Evolutionary conservation across 2,113 vertebrate species (phyloP).

Genomic region (Microcebus ravelobensis): DNA sequence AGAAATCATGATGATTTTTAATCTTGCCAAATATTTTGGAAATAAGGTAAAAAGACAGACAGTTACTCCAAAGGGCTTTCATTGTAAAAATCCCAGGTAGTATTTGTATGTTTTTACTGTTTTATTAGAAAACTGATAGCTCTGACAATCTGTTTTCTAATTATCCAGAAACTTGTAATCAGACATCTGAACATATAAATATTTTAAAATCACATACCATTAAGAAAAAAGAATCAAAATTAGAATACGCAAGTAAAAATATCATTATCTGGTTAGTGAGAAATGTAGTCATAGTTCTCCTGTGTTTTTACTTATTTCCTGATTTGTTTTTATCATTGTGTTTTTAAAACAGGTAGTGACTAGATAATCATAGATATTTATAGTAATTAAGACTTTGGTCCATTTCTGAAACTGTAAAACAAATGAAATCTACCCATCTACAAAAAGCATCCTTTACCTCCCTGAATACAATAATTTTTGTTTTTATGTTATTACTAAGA

Average conservation of each 20-base stretch:
- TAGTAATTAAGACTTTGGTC: background rate
- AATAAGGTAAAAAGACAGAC: background rate
- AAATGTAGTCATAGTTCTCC: background rate
- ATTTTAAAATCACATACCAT: background rate
- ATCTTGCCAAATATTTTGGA: constrained; percentile 15
- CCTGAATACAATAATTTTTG: background rate
- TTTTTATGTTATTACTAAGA: background rate
- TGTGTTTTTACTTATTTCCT: background rate
- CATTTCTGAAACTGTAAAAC: background rate
- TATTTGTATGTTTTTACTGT: background rate
- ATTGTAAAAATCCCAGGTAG: rapidly evolving
- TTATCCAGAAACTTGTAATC: background rate
- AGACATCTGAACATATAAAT: background rate
- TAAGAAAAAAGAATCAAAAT: background rate
- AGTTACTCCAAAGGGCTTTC: background rate
- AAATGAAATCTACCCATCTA: rapidly evolving
- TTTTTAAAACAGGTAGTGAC: background rate
- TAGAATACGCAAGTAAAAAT: background rate
- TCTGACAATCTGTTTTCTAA: background rate
- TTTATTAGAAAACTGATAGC: background rate
- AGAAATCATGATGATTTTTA: constrained; percentile 17
- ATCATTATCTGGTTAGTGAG: too few species aligned
- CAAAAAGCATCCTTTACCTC: background rate
- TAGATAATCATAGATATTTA: background rate
- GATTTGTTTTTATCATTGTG: background rate